Evolutionary conservation across 2,888 invertebrate species (phyloP), one percentile per base, ranked within the genome.

Genomic region (Ophonus ardosiacus): DNA sequence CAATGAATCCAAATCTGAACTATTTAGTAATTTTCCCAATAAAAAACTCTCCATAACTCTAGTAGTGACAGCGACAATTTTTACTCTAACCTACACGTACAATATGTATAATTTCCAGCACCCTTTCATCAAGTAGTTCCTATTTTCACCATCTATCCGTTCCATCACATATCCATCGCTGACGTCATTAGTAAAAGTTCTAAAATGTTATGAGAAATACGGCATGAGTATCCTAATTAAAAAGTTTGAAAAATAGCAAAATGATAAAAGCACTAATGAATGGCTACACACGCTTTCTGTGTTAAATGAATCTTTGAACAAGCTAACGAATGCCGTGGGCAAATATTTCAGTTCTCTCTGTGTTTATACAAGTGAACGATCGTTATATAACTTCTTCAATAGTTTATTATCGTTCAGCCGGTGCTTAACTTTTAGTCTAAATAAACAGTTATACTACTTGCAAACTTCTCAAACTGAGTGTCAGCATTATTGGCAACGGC

Each of bases 331-430:
- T 81, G 81, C 65, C 24, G 43, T 51, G 18, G 65, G 81, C 81
- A 81, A 65, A 43, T 65, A 15, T 51, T 68, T 43, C 81, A 65
- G 21, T 51, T 51, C 63, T 38, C 63, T 63, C 31, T 24, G 24
- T 81, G 81, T 81, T 81, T 81, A 81, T 81, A 81, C 81, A 81
- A 81, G 81, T 43, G 65, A 81, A 51, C 65, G 24, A 68, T 81
- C 81, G 65, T 81, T 81, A 81, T 43, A 43, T 56, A 81, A 65
- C 81, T 81, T 81, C 40, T 81, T 81, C 81, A 78, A 65, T 65
- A 81, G 81, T 43, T 65, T 81, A 65, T 65, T 63, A 65, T 81
- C 65, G 65, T 51, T 51, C 38, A 43, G 40, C 51, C 51, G 81
- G 63, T 81, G 80, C 80, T 18, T 40, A 65, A 81, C 68, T 81